These are phyloP conservation scores for Sinelater perroti DNA, from an alignment of 2,888 invertebrate species.

Conservation along the genomic window DNA sequence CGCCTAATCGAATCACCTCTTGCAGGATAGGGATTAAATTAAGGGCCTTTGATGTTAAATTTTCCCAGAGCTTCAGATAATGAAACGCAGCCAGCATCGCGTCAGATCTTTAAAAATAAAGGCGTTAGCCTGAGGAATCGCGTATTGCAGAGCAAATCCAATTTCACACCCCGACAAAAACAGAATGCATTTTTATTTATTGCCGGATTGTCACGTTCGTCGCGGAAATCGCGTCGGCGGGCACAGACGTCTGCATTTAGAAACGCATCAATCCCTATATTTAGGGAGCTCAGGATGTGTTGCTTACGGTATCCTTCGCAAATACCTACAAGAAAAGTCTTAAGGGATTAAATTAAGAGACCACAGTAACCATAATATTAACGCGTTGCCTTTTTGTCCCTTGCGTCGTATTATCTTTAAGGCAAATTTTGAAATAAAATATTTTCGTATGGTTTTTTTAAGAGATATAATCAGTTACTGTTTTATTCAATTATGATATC, in stretches of 20 bases:
- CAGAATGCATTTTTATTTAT: constrained; percentile 21
- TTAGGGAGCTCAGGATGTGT: no score
- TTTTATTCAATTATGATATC: no score
- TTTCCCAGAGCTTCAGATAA: constrained; percentile 13
- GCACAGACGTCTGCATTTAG: background rate
- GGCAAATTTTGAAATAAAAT: no score
- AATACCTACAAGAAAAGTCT: no score
- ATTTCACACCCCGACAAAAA: background rate
- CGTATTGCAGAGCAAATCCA: constrained; percentile 7
- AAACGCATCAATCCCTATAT: no score
- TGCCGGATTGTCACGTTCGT: background rate
- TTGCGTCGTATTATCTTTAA: no score
- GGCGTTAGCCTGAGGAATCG: constrained; percentile 12
- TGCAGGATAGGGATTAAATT: constrained; percentile 23
- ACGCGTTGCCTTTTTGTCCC: no score
- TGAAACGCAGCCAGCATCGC: constrained; percentile 18
- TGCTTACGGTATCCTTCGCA: no score
- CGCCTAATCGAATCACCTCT: constrained; percentile 12
- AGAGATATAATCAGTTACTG: no score
- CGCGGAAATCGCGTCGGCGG: constrained; percentile 1
- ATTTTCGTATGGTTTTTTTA: no score
- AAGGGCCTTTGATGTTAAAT: constrained; percentile 27
- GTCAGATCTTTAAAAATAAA: constrained; percentile 10
- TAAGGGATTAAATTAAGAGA: no score
- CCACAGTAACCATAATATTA: no score